Conservation (phyloP, 2,797 vertebrate genomes). For the Apogon hyalosoma region DNA sequence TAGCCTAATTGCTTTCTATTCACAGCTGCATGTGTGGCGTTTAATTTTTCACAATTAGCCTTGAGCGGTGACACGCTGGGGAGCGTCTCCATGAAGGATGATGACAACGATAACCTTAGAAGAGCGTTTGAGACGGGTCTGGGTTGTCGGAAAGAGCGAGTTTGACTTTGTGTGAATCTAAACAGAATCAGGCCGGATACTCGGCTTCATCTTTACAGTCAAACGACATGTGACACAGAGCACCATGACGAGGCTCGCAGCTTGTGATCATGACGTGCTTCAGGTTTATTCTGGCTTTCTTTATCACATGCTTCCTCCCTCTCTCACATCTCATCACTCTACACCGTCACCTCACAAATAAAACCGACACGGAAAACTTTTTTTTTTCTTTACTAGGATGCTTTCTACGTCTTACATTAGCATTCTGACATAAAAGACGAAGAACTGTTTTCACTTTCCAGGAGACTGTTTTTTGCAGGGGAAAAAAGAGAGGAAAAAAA, state of each 20-base stretch:
- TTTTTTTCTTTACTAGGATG: too few relatives aligned
- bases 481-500: too few relatives aligned
- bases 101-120: constrained; percentile 53
- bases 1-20: constrained; percentile 51
- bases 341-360: constrained; percentile 20
- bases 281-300: constrained; percentile 40
- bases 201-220: background rate
- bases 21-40: constrained; percentile 33
- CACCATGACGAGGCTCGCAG: constrained; percentile 26
- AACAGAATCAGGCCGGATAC: constrained; percentile 16
- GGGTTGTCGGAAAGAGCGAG: background rate
- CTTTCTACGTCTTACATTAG: constrained; percentile 1
- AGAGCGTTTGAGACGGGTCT: too few relatives aligned
- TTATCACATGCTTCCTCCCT: constrained; percentile 7
- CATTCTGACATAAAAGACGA: constrained; percentile 16
- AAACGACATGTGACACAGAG: constrained; percentile 36
- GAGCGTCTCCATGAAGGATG: constrained; percentile 49
- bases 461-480: constrained; percentile 20
- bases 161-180: constrained; percentile 30
- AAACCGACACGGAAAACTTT: constrained; percentile 7
- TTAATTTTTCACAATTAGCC: constrained; percentile 71
- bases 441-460: constrained; percentile 18
- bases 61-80: constrained; percentile 33
- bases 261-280: constrained; percentile 28
- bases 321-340: constrained; percentile 7